Percentiles rank a stretch among this genome's conserved stretches.
Evolutionary conservation across 2,113 vertebrate genomes (phyloP).

Genomic region (Eretmochelys imbricata): DNA sequence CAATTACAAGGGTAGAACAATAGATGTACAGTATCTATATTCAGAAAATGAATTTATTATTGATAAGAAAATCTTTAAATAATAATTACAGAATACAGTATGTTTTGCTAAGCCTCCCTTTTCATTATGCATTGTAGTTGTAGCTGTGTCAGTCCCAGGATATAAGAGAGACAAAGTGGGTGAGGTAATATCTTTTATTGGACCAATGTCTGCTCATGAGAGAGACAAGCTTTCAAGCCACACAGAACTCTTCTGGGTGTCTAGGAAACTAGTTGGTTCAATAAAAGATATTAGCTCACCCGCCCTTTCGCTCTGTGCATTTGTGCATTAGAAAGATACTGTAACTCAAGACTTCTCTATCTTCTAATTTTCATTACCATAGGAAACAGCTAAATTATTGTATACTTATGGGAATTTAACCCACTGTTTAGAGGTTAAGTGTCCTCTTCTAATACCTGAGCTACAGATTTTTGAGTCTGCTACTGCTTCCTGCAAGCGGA

Average conservation of each 20-base stretch:
- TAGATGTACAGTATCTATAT: slow-evolving; percentile 18
- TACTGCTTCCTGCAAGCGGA: neutral
- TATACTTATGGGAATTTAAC: neutral
- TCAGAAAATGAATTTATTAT: slow-evolving; percentile 13
- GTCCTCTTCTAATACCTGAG: neutral
- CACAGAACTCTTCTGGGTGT: neutral
- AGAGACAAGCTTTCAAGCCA: neutral
- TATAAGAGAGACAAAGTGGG: neutral
- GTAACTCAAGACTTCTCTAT: neutral
- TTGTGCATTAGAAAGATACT: neutral
- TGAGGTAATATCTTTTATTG: neutral
- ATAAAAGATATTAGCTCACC: neutral
- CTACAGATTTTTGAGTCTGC: fast-evolving
- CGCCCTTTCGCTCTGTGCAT: neutral
- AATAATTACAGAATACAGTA: slow-evolving; percentile 27
- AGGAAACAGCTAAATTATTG: neutral
- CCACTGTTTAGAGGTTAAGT: neutral
- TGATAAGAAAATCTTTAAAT: slow-evolving; percentile 25
- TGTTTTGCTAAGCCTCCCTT: neutral
- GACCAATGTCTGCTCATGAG: neutral
- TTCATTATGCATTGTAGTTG: neutral
- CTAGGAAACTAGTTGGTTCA: neutral
- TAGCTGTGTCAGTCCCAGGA: neutral
- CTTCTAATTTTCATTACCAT: neutral
- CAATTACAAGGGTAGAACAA: slow-evolving; percentile 37